A percentile compares a stretch with the other conserved stretches of the same genome.
Conservation (phyloP, 2,888 invertebrate species). For the Watsonalla cultraria region DNA sequence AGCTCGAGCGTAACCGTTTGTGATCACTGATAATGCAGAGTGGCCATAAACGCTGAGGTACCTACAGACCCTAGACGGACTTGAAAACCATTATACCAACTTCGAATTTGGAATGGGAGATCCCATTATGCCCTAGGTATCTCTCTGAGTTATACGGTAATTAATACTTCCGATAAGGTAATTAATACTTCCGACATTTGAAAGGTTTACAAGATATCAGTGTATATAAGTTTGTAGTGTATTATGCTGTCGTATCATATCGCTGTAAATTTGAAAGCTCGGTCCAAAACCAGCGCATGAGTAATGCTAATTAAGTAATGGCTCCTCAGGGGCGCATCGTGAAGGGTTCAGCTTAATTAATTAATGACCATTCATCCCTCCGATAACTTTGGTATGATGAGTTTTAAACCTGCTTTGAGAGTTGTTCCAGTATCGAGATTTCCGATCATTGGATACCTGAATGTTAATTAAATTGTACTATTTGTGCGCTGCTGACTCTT, state of each 20-base stretch:
- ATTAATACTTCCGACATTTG: too few relatives aligned
- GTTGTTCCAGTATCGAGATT: conserved; percentile 8
- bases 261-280: conserved; percentile 12
- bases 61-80: too few relatives aligned
- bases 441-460: conserved; percentile 3
- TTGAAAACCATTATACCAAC: too few relatives aligned
- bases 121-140: too few relatives aligned
- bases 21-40: too few relatives aligned
- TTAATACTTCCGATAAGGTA: too few relatives aligned
- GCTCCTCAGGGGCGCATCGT: conserved; percentile 59
- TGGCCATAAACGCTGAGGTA: too few relatives aligned
- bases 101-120: too few relatives aligned
- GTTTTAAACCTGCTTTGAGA: conserved; percentile 37
- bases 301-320: conserved; percentile 73
- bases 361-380: conserved; percentile 69
- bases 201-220: too few relatives aligned
- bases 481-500: not conserved
- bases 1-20: too few relatives aligned
- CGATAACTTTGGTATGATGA: conserved; percentile 52
- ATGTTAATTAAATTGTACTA: not conserved
- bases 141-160: too few relatives aligned
- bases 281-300: conserved; percentile 40
- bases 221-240: not conserved
- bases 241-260: not conserved
- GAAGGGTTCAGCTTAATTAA: conserved; percentile 72